phyloP scores from a whole-genome alignment of 2,797 vertebrate genomes.

The Botia almorhae region DNA sequence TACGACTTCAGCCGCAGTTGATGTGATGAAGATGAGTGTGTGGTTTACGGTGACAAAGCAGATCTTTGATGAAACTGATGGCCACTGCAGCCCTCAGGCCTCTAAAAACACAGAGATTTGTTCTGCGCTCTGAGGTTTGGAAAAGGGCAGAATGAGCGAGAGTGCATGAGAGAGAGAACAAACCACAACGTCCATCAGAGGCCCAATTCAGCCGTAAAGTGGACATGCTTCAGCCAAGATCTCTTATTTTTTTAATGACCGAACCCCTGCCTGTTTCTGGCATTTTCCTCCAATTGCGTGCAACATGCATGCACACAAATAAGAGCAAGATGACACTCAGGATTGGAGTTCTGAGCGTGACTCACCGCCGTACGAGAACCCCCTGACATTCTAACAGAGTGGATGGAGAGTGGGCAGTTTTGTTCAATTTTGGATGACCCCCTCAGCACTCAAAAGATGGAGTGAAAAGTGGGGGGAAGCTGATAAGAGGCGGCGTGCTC shows the following conservation, averaged over 20 bases:
- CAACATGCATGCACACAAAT: slow-evolving; percentile 7
- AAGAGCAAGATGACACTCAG: slow-evolving; percentile 18
- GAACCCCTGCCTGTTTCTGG: slow-evolving; percentile 24
- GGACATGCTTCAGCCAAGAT: slow-evolving; percentile 52
- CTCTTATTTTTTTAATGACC: slow-evolving; percentile 57
- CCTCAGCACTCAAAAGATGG: slow-evolving; percentile 23
- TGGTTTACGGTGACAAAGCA: slow-evolving; percentile 45
- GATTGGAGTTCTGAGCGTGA: slow-evolving; percentile 22
- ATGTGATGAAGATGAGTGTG: slow-evolving; percentile 15
- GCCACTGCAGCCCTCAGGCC: slow-evolving; percentile 30
- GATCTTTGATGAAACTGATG: slow-evolving; percentile 47
- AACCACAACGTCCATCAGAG: slow-evolving; percentile 28
- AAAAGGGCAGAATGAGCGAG: slow-evolving; percentile 51
- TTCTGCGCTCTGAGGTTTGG: slow-evolving; percentile 49
- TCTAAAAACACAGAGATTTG: slow-evolving; percentile 14
- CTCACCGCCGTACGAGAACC: slow-evolving; percentile 28
- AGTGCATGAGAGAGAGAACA: background rate
- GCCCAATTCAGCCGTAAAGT: slow-evolving; percentile 14
- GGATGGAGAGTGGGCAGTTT: slow-evolving; percentile 46
- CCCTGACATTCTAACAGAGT: slow-evolving; percentile 38
- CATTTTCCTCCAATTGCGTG: slow-evolving; percentile 14
- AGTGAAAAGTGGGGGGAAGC: slow-evolving; percentile 1
- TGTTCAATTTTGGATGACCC: slow-evolving; percentile 43
- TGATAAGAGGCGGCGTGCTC: slow-evolving; percentile 20
- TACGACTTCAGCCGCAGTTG: background rate